phyloP scores from a whole-genome alignment of 2,888 invertebrate genomes.

The Stenolophus ochropezus region DNA sequence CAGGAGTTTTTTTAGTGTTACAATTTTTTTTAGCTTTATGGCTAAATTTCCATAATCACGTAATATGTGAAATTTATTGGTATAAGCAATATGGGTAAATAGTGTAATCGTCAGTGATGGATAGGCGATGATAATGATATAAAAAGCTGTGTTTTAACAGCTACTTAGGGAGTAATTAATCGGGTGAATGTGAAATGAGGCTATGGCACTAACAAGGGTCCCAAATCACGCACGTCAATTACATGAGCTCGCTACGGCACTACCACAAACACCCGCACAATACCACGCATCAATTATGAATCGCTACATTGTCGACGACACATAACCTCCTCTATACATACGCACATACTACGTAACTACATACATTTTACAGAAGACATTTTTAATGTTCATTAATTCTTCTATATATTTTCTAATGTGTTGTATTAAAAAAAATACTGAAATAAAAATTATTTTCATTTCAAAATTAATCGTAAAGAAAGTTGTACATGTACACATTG shows the following conservation, averaged over 20 bases:
- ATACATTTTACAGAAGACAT: no score
- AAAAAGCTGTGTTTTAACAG: constrained; percentile 19
- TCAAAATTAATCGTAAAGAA: no score
- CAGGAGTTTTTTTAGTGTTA: no score
- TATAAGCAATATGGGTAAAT: background rate
- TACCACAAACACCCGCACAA: constrained; percentile 15
- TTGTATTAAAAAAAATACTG: no score
- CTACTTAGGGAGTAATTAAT: constrained; percentile 52
- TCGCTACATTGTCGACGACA: no score
- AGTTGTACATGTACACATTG: no score
- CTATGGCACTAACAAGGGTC: constrained; percentile 43
- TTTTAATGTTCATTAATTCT: no score
- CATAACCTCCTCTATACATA: no score
- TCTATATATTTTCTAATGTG: no score
- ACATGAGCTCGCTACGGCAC: constrained; percentile 17
- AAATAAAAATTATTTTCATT: no score
- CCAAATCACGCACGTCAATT: constrained; percentile 58
- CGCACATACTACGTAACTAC: no score
- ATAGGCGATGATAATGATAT: background rate
- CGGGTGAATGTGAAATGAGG: constrained; percentile 44
- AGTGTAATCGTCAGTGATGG: background rate
- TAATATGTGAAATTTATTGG: background rate
- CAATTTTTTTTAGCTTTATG: no score
- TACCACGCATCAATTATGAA: constrained; percentile 31
- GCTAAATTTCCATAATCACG: background rate